Base-by-base conservation (phyloP, 2,888 invertebrate genomes). In the Luperina nickerlii region DNA sequence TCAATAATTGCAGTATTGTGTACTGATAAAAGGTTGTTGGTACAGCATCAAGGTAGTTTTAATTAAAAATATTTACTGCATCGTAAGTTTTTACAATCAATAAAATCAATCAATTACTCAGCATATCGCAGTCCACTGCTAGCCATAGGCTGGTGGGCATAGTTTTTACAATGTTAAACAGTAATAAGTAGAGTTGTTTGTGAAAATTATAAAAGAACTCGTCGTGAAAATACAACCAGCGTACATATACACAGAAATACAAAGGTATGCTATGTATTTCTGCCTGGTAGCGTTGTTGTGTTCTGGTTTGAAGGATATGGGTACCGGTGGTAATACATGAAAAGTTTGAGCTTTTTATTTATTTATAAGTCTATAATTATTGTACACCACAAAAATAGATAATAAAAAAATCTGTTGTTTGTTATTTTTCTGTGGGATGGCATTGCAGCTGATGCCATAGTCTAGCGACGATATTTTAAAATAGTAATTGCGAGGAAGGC, bases 1-100 rank as follows among this genome's bases (percentile, higher is more conserved):
- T 42, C 51, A 76, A 63, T 76, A 77, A 77, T 63, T 76, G 11
- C 63, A 63, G 11, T 76, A 63, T 63, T 77, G 27, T 38, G 42
- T 20, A 24, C 18, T 77, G 42, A 38, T 38, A 38, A 27, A n/a
- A 24, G 0, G 15, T 20, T 20, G 20, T 76, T 38, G 38, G 6
- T 38, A 11, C 1, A 62, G 6, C n/a, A 38, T 76, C 60, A 38
- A 51, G n/a, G 32, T 7, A 7, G 24, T 57, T 24, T 57, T 57
- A 57, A 57, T n/a, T 24, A 24, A 24, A 54, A 13, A 42, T 60
- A 42, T n/a, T 62, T n/a, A 15, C 13, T 7, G n/a, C n/a, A 13
- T 60, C n/a, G 13, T 60, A 60, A 6, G 60, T 60, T 60, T 60
- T 60, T n/a, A n/a, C n/a, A 54, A 24, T 13, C 2, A 45, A 45